Evolutionary conservation across 2,797 vertebrate genomes (phyloP).

Genomic region (Zalophus californianus): DNA sequence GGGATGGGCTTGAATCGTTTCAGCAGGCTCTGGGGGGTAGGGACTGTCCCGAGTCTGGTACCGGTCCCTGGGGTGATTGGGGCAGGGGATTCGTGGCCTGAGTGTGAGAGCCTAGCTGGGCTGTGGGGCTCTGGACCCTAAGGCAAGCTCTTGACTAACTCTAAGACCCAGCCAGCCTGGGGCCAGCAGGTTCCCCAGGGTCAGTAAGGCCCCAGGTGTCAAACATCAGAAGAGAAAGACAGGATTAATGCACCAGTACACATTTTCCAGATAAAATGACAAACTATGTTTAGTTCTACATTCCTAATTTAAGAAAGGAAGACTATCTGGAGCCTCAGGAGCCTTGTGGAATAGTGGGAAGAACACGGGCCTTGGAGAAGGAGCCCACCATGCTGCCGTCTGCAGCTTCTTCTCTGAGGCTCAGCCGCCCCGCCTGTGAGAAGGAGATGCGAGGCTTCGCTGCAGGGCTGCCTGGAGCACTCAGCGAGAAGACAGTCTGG

Average conservation of each 20-base stretch:
- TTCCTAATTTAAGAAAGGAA: neutral
- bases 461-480: neutral
- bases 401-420: neutral
- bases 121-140: neutral
- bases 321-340: neutral
- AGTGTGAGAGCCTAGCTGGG: neutral
- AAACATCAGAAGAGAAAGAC: neutral
- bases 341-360: fast-evolving
- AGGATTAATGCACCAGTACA: neutral
- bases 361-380: neutral
- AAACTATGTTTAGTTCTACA: neutral
- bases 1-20: neutral
- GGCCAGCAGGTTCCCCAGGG: neutral
- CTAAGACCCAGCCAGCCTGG: neutral
- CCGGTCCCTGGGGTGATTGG: neutral
- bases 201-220: neutral
- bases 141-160: neutral
- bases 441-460: fast-evolving
- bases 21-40: neutral
- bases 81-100: neutral
- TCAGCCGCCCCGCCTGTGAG: neutral
- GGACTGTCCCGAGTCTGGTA: neutral
- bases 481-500: neutral
- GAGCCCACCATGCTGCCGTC: fast-evolving
- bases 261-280: neutral